Conservation (phyloP, 2,113 vertebrate genomes). For the Gadus macrocephalus region DNA sequence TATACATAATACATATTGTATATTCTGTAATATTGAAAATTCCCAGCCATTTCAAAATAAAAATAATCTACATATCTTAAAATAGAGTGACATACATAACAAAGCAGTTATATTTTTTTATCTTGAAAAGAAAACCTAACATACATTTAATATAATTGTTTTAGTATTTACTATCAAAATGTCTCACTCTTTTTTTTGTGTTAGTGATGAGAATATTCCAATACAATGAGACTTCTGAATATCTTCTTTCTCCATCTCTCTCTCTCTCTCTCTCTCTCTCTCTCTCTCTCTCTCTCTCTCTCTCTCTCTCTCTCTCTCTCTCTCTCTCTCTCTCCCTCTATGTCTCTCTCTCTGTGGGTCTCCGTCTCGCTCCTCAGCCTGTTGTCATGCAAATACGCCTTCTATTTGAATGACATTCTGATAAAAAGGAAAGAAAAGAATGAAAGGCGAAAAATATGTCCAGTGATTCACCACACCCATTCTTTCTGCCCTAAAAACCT, state of each 20-base stretch:
- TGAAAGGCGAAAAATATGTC: constrained; percentile 61
- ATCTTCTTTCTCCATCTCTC: constrained; percentile 24
- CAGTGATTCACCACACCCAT: constrained; percentile 59
- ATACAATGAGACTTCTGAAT: constrained; percentile 46
- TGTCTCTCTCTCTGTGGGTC: constrained; percentile 60
- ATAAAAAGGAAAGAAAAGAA: constrained; percentile 73
- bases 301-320: constrained; percentile 70
- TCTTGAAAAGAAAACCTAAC: constrained; percentile 59
- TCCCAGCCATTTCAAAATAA: not conserved
- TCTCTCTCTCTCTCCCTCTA: constrained; percentile 48
- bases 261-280: no score
- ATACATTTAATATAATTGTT: constrained; percentile 50
- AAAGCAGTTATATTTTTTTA: constrained; percentile 13
- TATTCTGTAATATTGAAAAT: not conserved
- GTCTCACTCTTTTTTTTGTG: constrained; percentile 54
- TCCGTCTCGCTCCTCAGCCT: constrained; percentile 72
- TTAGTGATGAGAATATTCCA: constrained; percentile 69
- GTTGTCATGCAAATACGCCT: constrained; percentile 98
- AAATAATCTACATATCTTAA: not conserved
- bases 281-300: constrained; percentile 42
- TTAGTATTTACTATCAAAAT: constrained; percentile 61
- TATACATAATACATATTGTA: not conserved
- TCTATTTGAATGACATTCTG: constrained; percentile 97
- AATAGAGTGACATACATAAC: constrained; percentile 30
- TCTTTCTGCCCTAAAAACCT: constrained; percentile 71